phyloP scores from a whole-genome alignment of 2,888 invertebrate species.

The Lycaena phlaeas region DNA sequence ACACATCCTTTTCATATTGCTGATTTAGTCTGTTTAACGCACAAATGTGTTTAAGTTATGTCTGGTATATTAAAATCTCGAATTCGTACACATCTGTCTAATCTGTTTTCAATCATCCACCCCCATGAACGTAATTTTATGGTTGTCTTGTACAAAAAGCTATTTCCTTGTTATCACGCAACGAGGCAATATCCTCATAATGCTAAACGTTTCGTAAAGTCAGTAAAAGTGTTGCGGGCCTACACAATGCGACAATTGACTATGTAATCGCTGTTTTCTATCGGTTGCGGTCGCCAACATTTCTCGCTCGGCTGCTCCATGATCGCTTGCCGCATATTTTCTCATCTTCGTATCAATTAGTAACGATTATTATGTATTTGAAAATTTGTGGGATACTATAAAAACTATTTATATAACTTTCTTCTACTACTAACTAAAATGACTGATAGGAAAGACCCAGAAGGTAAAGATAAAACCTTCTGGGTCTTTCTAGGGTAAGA shows the following conservation, averaged over 20 bases:
- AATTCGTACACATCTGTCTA: neutral
- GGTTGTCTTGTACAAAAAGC: slow-evolving; percentile 12
- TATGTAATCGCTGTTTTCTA: slow-evolving; percentile 67
- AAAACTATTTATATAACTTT: too few species aligned
- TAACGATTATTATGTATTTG: neutral
- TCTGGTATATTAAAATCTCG: neutral
- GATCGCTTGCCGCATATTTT: slow-evolving; percentile 34
- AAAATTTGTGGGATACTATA: neutral
- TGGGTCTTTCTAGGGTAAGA: too few species aligned
- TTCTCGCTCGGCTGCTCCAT: slow-evolving; percentile 52
- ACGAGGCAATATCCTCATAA: slow-evolving; percentile 42
- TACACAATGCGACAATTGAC: slow-evolving; percentile 61
- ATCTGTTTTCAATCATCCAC: neutral
- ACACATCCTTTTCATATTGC: too few species aligned
- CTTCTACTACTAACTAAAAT: too few species aligned
- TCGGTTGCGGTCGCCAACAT: slow-evolving; percentile 63
- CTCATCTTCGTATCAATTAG: slow-evolving; percentile 20
- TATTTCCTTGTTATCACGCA: slow-evolving; percentile 54
- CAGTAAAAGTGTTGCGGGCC: slow-evolving; percentile 63
- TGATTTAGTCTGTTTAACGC: too few species aligned
- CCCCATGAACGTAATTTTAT: slow-evolving; percentile 8
- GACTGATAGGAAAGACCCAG: too few species aligned
- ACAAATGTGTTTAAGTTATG: too few species aligned
- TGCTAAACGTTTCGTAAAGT: slow-evolving; percentile 58
- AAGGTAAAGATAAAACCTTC: too few species aligned